Evolutionary conservation across 2,888 invertebrate species (phyloP).

Genomic region (Phaonia tiefii): DNA sequence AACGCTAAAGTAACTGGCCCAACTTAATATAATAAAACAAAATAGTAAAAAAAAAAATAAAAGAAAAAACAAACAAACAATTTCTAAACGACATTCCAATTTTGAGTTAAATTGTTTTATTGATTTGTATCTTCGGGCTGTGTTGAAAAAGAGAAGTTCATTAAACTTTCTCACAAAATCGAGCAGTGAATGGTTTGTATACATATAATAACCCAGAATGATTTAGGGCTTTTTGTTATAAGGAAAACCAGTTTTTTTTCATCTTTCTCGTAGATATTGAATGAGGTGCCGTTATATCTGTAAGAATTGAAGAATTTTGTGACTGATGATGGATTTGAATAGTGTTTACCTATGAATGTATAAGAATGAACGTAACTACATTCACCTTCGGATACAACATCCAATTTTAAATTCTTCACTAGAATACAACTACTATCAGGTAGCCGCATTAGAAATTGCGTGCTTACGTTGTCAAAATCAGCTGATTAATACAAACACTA

Average conservation of each 20-base stretch:
- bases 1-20: background rate
- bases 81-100: slow-evolving; percentile 70
- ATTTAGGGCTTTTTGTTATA: slow-evolving; percentile 22
- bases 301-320: no score
- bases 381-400: no score
- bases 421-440: no score
- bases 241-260: slow-evolving; percentile 71
- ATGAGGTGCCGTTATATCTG: background rate
- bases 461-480: no score
- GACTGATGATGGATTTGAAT: slow-evolving; percentile 35
- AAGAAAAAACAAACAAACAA: slow-evolving; percentile 55
- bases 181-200: no score
- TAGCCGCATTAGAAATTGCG: no score
- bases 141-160: slow-evolving; percentile 70
- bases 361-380: no score
- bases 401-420: no score
- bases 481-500: no score
- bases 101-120: slow-evolving; percentile 69
- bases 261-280: slow-evolving; percentile 8
- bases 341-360: no score
- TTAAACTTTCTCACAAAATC: slow-evolving; percentile 71
- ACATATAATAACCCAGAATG: slow-evolving; percentile 6
- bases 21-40: background rate
- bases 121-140: slow-evolving; percentile 9
- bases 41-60: slow-evolving; percentile 25